Conservation (phyloP, 2,888 invertebrate species). For the Brenthis ino region DNA sequence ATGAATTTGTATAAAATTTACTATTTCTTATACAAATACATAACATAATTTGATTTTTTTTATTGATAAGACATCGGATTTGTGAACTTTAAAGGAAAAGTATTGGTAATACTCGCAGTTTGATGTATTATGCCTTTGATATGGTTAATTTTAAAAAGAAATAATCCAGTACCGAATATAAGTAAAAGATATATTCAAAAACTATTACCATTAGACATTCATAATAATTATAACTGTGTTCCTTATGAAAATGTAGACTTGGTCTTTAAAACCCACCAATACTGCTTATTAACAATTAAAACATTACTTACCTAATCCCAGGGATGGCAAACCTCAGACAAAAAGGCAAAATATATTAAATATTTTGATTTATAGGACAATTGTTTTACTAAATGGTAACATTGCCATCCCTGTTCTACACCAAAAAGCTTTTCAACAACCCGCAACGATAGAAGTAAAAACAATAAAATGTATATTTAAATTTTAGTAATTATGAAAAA, state of each 20-base stretch:
- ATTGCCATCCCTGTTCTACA: constrained; percentile 4
- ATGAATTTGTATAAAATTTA: too few relatives aligned
- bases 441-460: background rate
- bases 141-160: background rate
- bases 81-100: too few relatives aligned
- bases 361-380: too few relatives aligned
- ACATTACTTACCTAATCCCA: constrained; percentile 1
- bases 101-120: too few relatives aligned
- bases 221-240: constrained; percentile 2
- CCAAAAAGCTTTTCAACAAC: constrained; percentile 11
- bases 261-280: constrained; percentile 10
- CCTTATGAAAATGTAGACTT: constrained; percentile 7
- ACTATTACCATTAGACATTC: background rate
- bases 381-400: background rate
- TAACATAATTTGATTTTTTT: too few relatives aligned
- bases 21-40: too few relatives aligned
- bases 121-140: background rate
- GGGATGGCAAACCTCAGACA: background rate
- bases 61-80: too few relatives aligned
- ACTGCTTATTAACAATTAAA: background rate
- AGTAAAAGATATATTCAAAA: constrained; percentile 5
- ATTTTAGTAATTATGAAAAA: background rate
- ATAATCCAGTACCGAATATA: background rate
- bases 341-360: too few relatives aligned
- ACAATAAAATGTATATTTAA: constrained; percentile 4